Conservation (phyloP, 2,113 vertebrate genomes). For the Oxygymnocypris stewartii region DNA sequence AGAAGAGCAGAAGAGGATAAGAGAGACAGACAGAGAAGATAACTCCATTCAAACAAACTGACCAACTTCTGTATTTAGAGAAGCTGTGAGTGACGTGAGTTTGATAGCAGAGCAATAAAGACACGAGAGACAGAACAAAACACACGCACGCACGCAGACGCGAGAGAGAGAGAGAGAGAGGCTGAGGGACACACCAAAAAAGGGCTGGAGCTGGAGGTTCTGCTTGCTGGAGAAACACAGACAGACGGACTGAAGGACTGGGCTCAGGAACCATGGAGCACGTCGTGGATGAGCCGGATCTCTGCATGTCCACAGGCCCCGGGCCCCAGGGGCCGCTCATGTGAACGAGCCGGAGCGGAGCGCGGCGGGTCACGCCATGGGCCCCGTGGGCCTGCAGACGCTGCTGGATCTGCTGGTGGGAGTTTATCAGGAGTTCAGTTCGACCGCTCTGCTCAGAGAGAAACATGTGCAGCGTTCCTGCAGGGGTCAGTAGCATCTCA, state of each 20-base stretch:
- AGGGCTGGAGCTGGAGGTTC: conserved; percentile 64
- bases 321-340: conserved; percentile 9
- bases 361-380: conserved; percentile 56
- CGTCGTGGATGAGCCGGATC: conserved; percentile 40
- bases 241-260: background rate
- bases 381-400: conserved; percentile 79
- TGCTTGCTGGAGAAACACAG: conserved; percentile 61
- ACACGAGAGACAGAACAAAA: background rate
- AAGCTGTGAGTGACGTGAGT: background rate
- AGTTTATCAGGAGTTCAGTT: conserved; percentile 81
- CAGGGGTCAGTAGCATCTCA: conserved; percentile 80
- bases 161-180: conserved; percentile 50
- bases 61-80: background rate
- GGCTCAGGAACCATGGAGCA: conserved; percentile 36
- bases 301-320: conserved; percentile 66
- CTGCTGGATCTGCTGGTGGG: conserved; percentile 84
- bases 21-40: background rate
- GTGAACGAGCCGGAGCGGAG: conserved; percentile 56
- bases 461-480: conserved; percentile 80
- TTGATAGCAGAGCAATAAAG: conserved; percentile 10
- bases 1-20: background rate
- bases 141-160: conserved; percentile 32
- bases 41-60: background rate
- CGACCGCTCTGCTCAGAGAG: conserved; percentile 74
- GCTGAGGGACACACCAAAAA: conserved; percentile 72